These are phyloP conservation scores for Microcebus lehilahytsara DNA, from an alignment of 2,113 vertebrate species.

Conservation along the genomic window DNA sequence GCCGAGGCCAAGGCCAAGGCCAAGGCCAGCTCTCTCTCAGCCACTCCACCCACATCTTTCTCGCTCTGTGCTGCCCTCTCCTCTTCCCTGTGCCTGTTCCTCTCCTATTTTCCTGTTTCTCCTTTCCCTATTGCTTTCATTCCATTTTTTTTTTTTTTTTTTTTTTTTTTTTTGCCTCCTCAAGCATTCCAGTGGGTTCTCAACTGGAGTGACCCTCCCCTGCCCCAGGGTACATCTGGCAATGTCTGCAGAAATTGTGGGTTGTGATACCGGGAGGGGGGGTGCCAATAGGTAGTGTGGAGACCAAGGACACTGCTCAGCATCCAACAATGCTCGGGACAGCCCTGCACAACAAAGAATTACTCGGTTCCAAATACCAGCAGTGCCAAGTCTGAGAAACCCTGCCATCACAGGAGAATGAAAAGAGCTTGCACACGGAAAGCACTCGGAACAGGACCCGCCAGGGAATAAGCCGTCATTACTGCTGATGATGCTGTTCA, in stretches of 20 bases:
- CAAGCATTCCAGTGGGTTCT: not conserved
- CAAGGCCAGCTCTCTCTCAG: not conserved
- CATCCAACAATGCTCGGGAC: not conserved
- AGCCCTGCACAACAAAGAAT: fast-evolving
- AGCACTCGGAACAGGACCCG: fast-evolving
- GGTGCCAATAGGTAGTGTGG: not conserved
- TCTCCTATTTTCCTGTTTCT: not conserved
- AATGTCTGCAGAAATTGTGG: not conserved
- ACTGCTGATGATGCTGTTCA: not conserved
- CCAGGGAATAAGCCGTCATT: fast-evolving
- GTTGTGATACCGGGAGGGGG: not conserved
- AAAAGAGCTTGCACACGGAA: fast-evolving
- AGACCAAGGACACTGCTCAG: too few species aligned
- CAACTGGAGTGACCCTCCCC: not conserved
- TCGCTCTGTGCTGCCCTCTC: fast-evolving
- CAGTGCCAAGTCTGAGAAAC: not conserved
- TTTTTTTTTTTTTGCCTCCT: too few species aligned
- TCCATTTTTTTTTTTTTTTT: too few species aligned
- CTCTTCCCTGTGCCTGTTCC: not conserved
- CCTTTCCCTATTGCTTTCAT: not conserved
- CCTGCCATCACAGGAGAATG: fast-evolving
- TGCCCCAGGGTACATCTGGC: not conserved
- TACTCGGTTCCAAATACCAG: fast-evolving
- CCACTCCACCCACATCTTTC: fast-evolving
- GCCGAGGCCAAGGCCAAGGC: too few species aligned